Base-by-base conservation (phyloP, 2,113 vertebrate genomes). In the Acinonyx jubatus region DNA sequence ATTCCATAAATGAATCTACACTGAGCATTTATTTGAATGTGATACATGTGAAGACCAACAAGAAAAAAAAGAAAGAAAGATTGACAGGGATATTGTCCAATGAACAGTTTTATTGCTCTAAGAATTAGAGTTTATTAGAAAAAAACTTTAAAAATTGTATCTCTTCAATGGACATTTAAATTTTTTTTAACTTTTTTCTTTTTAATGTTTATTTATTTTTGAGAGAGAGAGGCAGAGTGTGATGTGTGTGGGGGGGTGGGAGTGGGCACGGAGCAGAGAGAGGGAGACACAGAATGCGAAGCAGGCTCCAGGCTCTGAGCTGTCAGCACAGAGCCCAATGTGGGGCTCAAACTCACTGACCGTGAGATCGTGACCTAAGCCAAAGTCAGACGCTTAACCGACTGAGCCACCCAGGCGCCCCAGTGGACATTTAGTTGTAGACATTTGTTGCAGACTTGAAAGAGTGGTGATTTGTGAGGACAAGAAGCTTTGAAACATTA, bases 381-480 rank as follows among this genome's bases (percentile, higher is more conserved):
- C 45, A 45, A 45, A 45, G 45, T 45, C 45, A 45, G 45, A 45
- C 7, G 7, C 45, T 45, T 45, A 45, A 45, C 45, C 7, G 45
- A 45, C 45, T 45, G 45, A 45, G 45, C 45, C 45, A 45, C 45
- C 45, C 45, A 45, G 45, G 45, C 1, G 45, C 45, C 45, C 45
- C 45, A 45, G 45, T 45, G 45, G 45, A 45, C 45, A 45, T 45
- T 45, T 45, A 11, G 92, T 95, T 74, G 55, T 27, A 73, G 88
- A 76, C 52, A 57, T 91, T 93, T 95, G 0, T 0, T 48, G 15
- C 31, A 16, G 63, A 33, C 7, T 63, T 89, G 50, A 45, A 97
- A 61, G 33, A 66, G 36, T 65, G 80, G 74, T 97, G 97, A 71
- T 95, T 96, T 94, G 27, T 91, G 83, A 29, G 69, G 19, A 19